These are phyloP conservation scores for Oxycera nigricornis DNA, from an alignment of 2,888 invertebrate species.

Conservation along the genomic window DNA sequence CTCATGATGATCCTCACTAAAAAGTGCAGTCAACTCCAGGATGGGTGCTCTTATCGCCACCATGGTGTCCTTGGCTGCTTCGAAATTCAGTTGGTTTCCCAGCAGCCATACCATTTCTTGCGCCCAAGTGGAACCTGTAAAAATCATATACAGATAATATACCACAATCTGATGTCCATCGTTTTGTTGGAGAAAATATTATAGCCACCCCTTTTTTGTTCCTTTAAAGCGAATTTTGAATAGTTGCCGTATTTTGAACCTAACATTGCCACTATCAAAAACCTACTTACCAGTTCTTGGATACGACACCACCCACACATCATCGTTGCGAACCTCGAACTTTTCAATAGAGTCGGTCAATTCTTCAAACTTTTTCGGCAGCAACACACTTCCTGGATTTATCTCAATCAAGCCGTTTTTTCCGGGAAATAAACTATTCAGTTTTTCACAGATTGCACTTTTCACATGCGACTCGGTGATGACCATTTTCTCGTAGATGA, in stretches of 20 bases:
- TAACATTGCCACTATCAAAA: too few species aligned
- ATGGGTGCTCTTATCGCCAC: slow-evolving; percentile 77
- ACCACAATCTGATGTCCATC: too few species aligned
- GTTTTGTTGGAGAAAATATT: too few species aligned
- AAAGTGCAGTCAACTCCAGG: slow-evolving; percentile 73
- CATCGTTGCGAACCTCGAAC: slow-evolving; percentile 75
- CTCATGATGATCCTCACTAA: slow-evolving; percentile 68
- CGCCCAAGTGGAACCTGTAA: slow-evolving; percentile 87
- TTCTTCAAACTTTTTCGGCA: slow-evolving; percentile 73
- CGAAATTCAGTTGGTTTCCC: slow-evolving; percentile 79
- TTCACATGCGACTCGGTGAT: slow-evolving; percentile 59
- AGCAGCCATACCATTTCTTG: slow-evolving; percentile 95
- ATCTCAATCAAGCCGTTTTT: slow-evolving; percentile 76
- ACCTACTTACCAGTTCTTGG: slow-evolving; percentile 84
- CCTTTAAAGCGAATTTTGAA: slow-evolving; percentile 41
- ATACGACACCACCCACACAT: slow-evolving; percentile 87
- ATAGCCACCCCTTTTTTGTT: neutral
- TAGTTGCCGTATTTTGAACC: too few species aligned
- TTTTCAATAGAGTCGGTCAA: slow-evolving; percentile 75
- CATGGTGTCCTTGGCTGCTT: slow-evolving; percentile 69
- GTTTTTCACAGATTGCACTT: slow-evolving; percentile 65
- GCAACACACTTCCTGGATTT: slow-evolving; percentile 73
- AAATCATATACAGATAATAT: too few species aligned
- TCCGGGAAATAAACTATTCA: slow-evolving; percentile 74
- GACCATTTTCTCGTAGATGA: neutral